These are phyloP conservation scores for Panzeria rudis DNA, from an alignment of 2,888 invertebrate species.

Conservation along the genomic window DNA sequence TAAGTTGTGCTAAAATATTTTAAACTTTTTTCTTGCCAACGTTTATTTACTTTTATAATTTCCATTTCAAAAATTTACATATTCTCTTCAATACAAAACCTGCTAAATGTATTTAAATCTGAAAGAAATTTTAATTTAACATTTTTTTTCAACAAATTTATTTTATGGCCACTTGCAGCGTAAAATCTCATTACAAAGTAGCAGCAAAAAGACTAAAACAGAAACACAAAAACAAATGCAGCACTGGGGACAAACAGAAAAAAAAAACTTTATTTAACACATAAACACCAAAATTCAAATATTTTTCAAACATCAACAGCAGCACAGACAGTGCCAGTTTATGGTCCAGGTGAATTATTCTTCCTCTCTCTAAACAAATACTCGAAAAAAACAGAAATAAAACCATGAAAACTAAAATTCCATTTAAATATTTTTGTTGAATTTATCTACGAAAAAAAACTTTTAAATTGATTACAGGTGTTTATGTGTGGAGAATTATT, in stretches of 20 bases:
- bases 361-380: slow-evolving; percentile 17
- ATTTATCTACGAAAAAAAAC: not conserved
- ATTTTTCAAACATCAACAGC: slow-evolving; percentile 45
- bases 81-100: not conserved
- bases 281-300: slow-evolving; percentile 55
- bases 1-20: not conserved
- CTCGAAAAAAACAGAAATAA: not conserved
- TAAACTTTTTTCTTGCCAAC: not conserved
- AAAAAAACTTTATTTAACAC: slow-evolving; percentile 49
- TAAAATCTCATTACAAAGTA: slow-evolving; percentile 42
- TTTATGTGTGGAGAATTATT: slow-evolving; percentile 41
- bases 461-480: slow-evolving; percentile 44
- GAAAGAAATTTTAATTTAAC: not conserved
- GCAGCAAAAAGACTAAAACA: not conserved
- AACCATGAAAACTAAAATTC: slow-evolving; percentile 25
- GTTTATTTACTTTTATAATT: not conserved
- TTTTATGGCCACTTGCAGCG: slow-evolving; percentile 47
- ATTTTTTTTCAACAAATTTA: not conserved
- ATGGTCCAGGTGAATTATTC: slow-evolving; percentile 3
- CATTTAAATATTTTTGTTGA: slow-evolving; percentile 39
- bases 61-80: not conserved
- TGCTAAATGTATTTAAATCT: not conserved
- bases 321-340: not conserved
- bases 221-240: slow-evolving; percentile 1
- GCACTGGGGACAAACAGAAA: not conserved